These are phyloP conservation scores for Cydia fagiglandana DNA, from an alignment of 1,140 invertebrate genomes.

Conservation along the genomic window DNA sequence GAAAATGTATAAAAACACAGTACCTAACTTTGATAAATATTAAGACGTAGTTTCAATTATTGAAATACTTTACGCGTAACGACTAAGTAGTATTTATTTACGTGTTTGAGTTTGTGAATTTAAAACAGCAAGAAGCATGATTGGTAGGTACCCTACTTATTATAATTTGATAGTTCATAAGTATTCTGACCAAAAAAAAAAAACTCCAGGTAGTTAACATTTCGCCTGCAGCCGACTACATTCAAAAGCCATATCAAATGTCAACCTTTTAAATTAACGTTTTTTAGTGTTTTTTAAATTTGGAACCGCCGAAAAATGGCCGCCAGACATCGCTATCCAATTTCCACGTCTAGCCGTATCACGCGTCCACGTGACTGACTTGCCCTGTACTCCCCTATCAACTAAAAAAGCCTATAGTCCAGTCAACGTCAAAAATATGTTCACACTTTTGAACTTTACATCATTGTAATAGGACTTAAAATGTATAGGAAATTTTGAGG, in stretches of 20 bases:
- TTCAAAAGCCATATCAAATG: background rate
- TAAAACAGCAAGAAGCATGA: too few relatives aligned
- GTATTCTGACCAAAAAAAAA: too few relatives aligned
- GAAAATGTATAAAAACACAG: too few relatives aligned
- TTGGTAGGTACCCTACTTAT: too few relatives aligned
- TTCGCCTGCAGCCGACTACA: too few relatives aligned
- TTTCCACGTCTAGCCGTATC: constrained; percentile 59
- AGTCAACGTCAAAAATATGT: background rate
- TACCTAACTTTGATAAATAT: too few relatives aligned
- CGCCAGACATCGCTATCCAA: constrained; percentile 53
- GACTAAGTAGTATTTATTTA: too few relatives aligned
- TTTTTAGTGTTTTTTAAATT: constrained; percentile 29
- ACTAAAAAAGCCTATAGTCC: background rate
- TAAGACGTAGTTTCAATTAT: too few relatives aligned
- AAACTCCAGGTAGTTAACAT: too few relatives aligned
- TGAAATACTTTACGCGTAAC: too few relatives aligned
- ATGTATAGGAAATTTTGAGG: background rate
- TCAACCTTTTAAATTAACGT: background rate
- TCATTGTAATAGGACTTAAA: background rate
- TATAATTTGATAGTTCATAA: too few relatives aligned
- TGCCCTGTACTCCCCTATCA: constrained; percentile 44
- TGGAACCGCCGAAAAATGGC: constrained; percentile 36
- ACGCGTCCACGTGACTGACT: constrained; percentile 49
- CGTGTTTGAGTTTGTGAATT: too few relatives aligned
- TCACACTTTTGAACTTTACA: background rate